Conservation (phyloP, 2,888 invertebrate species). For the Tanaodytes sp. region DNA sequence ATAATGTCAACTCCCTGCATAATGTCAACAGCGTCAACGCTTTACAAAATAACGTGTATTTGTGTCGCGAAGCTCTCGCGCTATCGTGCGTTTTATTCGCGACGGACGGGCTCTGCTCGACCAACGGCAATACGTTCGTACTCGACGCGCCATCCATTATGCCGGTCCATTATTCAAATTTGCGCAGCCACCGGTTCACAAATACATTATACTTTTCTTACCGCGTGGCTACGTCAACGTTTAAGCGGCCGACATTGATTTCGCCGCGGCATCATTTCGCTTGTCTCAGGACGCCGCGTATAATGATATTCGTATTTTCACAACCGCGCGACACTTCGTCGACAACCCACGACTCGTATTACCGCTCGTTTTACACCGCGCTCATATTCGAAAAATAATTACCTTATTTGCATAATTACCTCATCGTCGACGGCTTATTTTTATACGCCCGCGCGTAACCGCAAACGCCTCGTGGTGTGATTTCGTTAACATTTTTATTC, state of each 20-base stretch:
- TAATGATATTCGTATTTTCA: constrained; percentile 47
- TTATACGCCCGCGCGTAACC: not conserved
- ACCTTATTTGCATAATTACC: constrained; percentile 35
- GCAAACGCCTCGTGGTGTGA: constrained; percentile 1
- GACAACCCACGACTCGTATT: not conserved
- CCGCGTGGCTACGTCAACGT: constrained; percentile 41
- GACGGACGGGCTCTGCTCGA: constrained; percentile 55
- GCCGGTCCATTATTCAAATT: constrained; percentile 64
- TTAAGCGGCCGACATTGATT: constrained; percentile 53
- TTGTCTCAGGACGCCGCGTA: not conserved
- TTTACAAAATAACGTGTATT: constrained; percentile 53
- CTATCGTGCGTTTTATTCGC: constrained; percentile 57
- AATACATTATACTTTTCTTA: constrained; percentile 57
- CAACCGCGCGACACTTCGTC: constrained; percentile 33
- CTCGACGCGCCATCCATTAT: constrained; percentile 62
- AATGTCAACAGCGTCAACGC: constrained; percentile 49
- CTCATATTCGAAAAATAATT: constrained; percentile 37
- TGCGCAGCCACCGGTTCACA: constrained; percentile 60
- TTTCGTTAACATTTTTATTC: constrained; percentile 18
- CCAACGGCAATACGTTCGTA: constrained; percentile 61
- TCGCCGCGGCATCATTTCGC: constrained; percentile 42
- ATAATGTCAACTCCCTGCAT: constrained; percentile 49
- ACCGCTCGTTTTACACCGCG: constrained; percentile 29
- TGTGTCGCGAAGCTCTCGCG: constrained; percentile 42
- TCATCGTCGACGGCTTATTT: not conserved